phyloP scores from a whole-genome alignment of 1,140 invertebrate species.

The Pteromalus puparum region DNA sequence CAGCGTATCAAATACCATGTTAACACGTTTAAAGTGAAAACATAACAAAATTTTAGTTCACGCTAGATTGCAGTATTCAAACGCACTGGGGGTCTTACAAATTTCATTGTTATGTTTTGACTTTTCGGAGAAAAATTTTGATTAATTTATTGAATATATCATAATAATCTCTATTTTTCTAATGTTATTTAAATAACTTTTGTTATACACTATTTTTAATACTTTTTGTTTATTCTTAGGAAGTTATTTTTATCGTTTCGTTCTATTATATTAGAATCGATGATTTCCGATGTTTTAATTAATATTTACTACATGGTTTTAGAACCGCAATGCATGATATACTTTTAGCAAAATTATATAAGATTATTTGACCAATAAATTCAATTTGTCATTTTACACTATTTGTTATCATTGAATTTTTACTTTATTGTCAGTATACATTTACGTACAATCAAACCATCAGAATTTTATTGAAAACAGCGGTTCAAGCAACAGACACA shows the following conservation, averaged over 20 bases:
- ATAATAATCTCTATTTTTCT: constrained; percentile 28
- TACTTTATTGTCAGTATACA: not conserved
- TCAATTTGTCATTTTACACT: not conserved
- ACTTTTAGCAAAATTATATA: not conserved
- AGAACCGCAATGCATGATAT: not conserved
- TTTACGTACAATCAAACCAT: not conserved
- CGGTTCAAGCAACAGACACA: not conserved
- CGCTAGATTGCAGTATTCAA: not conserved
- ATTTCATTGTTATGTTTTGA: not conserved
- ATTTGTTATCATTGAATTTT: not conserved
- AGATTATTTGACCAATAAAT: not conserved
- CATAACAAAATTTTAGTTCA: constrained; percentile 1
- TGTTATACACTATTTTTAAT: not conserved
- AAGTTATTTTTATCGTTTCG: not conserved
- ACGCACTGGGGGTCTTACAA: not conserved
- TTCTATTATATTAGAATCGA: not conserved
- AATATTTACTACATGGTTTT: not conserved
- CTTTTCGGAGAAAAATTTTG: not conserved
- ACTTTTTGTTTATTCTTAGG: not conserved
- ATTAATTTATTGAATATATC: not conserved
- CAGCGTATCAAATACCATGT: not conserved
- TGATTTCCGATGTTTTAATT: not conserved
- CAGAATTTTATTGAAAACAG: not conserved
- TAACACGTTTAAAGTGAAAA: not conserved
- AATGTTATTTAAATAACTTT: constrained; percentile 19